Percentiles rank a stretch among this genome's conserved stretches.
These are phyloP conservation scores for Bombus difficillimus DNA, from an alignment of 1,140 invertebrate species.

Conservation along the genomic window DNA sequence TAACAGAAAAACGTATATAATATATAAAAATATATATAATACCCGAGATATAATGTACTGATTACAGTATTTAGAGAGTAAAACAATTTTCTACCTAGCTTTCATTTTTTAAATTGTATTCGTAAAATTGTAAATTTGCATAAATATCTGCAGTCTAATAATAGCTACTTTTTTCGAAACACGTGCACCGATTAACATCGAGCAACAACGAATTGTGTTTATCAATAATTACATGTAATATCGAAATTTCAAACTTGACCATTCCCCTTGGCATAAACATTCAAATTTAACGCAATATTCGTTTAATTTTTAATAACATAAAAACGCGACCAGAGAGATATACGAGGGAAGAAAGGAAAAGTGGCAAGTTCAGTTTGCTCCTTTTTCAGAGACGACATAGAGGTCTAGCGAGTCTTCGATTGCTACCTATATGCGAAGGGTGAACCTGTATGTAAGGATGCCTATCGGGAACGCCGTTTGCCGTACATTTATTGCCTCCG, in stretches of 20 bases:
- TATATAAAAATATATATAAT: too few relatives aligned
- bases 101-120: too few relatives aligned
- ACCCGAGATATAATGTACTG: too few relatives aligned
- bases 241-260: neutral
- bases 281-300: neutral
- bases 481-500: slow-evolving; percentile 81
- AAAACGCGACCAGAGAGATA: slow-evolving; percentile 10
- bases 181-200: too few relatives aligned
- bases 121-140: too few relatives aligned
- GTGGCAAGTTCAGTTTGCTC: slow-evolving; percentile 21
- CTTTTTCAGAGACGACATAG: slow-evolving; percentile 41
- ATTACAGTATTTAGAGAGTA: too few relatives aligned
- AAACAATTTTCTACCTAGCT: too few relatives aligned
- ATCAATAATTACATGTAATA: too few relatives aligned
- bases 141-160: too few relatives aligned
- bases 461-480: slow-evolving; percentile 80
- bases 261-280: neutral
- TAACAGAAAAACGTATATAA: too few relatives aligned
- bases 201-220: too few relatives aligned
- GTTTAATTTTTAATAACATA: neutral
- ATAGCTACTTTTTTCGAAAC: too few relatives aligned
- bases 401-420: slow-evolving; percentile 59
- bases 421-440: slow-evolving; percentile 71
- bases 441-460: slow-evolving; percentile 71
- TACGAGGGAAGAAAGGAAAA: slow-evolving; percentile 34